Conservation (phyloP, 2,797 vertebrate genomes). For the Sebastiscus albofasciatus region DNA sequence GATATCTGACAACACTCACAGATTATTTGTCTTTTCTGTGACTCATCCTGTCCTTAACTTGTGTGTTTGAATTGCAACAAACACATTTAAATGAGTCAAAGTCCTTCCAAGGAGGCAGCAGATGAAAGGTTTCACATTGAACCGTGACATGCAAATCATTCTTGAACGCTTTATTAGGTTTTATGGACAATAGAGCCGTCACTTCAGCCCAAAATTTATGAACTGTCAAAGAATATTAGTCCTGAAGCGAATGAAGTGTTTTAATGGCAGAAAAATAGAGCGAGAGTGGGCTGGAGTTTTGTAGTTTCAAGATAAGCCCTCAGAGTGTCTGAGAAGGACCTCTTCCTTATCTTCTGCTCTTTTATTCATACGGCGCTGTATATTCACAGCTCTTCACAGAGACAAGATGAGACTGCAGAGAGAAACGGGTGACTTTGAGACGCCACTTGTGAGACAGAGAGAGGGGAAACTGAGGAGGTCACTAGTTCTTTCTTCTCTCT, state of each 20-base stretch:
- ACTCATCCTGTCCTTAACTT: background rate
- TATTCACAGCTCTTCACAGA: constrained; percentile 45
- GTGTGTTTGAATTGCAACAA: background rate
- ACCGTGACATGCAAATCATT: constrained; percentile 23
- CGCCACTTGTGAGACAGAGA: constrained; percentile 42
- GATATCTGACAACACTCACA: background rate
- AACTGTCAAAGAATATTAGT: constrained; percentile 49
- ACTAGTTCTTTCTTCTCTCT: constrained; percentile 14
- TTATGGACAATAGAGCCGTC: constrained; percentile 51
- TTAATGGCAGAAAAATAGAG: constrained; percentile 40
- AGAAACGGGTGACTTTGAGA: constrained; percentile 66
- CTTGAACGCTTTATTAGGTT: constrained; percentile 12
- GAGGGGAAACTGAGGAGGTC: constrained; percentile 40
- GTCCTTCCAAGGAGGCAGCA: constrained; percentile 2
- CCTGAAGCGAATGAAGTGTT: constrained; percentile 34
- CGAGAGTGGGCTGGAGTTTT: constrained; percentile 44
- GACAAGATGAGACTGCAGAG: constrained; percentile 60
- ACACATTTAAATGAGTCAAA: constrained; percentile 4
- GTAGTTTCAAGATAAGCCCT: constrained; percentile 56
- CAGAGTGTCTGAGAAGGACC: constrained; percentile 46
- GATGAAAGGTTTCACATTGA: constrained; percentile 36
- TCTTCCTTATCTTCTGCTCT: constrained; percentile 60
- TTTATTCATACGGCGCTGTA: constrained; percentile 60
- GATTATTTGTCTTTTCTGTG: background rate
- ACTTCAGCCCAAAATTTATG: constrained; percentile 32